phyloP scores from a whole-genome alignment of 2,888 invertebrate genomes.

The Lasioglossum lativentre region DNA sequence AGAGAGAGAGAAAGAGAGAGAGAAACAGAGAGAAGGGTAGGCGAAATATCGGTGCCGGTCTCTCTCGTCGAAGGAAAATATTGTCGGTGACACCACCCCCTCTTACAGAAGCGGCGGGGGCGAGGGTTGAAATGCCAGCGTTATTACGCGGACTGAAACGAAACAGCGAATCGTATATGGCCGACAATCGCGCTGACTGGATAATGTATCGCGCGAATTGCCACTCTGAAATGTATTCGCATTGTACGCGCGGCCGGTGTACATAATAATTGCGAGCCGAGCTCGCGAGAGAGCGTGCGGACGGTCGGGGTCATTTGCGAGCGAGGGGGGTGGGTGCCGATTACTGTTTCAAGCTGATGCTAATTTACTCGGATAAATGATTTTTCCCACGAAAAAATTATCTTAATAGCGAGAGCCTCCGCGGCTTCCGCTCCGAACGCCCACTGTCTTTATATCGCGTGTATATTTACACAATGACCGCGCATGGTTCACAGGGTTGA shows the following conservation, averaged over 20 bases:
- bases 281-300: conserved; percentile 27
- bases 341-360: conserved; percentile 60
- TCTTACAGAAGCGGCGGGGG: conserved; percentile 52
- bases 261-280: conserved; percentile 68
- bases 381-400: not conserved
- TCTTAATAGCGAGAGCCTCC: not conserved
- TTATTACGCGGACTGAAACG: conserved; percentile 71
- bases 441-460: not conserved
- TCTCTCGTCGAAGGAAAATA: conserved; percentile 72
- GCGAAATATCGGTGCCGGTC: conserved; percentile 61
- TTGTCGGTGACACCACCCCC: conserved; percentile 71
- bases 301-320: conserved; percentile 58
- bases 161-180: conserved; percentile 70
- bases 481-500: not conserved
- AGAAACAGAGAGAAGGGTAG: not conserved
- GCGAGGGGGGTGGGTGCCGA: conserved; percentile 49
- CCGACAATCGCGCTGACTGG: conserved; percentile 68
- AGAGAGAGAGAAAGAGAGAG: not conserved
- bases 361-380: conserved; percentile 34
- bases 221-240: conserved; percentile 71
- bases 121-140: conserved; percentile 68
- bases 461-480: not conserved
- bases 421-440: not conserved
- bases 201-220: conserved; percentile 74
- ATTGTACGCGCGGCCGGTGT: conserved; percentile 65